Evolutionary conservation across 1,140 invertebrate species (phyloP).

Genomic region (Oryctes rhinoceros): DNA sequence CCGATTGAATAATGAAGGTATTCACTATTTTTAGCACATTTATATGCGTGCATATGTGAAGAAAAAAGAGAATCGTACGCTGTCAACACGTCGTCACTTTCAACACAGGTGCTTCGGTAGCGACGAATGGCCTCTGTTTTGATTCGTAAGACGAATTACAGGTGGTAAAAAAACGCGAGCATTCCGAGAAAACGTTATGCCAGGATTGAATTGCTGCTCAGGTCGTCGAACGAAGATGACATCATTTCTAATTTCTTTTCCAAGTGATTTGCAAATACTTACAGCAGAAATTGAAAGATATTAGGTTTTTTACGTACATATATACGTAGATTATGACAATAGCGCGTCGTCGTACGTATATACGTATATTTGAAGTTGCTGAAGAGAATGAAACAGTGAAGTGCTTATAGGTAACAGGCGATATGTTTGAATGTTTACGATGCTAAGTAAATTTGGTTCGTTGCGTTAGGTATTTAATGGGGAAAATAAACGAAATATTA

Average conservation of each 20-base stretch:
- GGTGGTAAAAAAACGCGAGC: constrained; percentile 3
- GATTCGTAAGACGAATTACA: constrained; percentile 13
- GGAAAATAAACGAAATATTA: too few relatives aligned
- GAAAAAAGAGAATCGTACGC: not conserved
- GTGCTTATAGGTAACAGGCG: too few relatives aligned
- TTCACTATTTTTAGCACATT: not conserved
- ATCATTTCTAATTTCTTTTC: constrained; percentile 11
- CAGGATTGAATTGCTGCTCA: constrained; percentile 1
- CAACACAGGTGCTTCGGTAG: not conserved
- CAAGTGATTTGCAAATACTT: not conserved
- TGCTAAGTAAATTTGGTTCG: too few relatives aligned
- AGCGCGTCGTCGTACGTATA: too few relatives aligned
- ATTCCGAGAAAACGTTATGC: not conserved
- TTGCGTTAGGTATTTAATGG: too few relatives aligned
- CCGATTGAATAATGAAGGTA: not conserved
- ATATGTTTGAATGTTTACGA: too few relatives aligned
- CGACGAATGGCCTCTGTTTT: not conserved
- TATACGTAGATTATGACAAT: too few relatives aligned
- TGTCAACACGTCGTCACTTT: not conserved
- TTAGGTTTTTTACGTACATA: too few relatives aligned
- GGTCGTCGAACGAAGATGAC: constrained; percentile 8
- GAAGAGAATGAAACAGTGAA: too few relatives aligned
- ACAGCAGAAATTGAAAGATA: too few relatives aligned
- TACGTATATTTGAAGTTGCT: too few relatives aligned
- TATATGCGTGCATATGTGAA: not conserved